Base-by-base conservation (phyloP, 1,140 invertebrate species). In the Melitaea cinxia region DNA sequence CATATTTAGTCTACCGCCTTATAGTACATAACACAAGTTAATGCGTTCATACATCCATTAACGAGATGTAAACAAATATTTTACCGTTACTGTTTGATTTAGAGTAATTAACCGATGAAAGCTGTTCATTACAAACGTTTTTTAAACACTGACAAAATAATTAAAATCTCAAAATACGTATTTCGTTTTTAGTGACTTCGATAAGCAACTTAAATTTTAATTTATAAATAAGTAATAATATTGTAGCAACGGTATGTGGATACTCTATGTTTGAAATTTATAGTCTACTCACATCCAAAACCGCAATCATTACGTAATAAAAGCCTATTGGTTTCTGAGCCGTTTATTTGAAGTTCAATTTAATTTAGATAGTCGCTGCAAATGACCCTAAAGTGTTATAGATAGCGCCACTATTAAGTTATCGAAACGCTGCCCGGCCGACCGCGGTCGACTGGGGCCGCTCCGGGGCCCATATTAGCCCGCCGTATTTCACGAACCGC, bases 401-500 rank as follows among this genome's bases (percentile, higher is more conserved):
- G 80, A 64, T 68, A 78, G 80, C 79, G 83, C 80, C 83, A 78
- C 77, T 60, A 84, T 80, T 80, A 72, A 64, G 72, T 75, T 75
- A 82, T 82, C 67, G 76, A 74, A 74, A 60, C 58, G 67, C 59
- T 72, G 63, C 66, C 66, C 61, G 71, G 52, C 52, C 65, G 53
- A 50, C 33, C 62, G 56, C 58, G 60, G 52, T 49, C 65, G 53
- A 50, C 33, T 59, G 56, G 56, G 60, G 42, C 42, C 42, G 69
- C 80, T 77, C 55, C 53, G 67, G 76, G 83, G 77, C 72, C 75
- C 81, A 77, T 73, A 88, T 90, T 90, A 90, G 73, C 75, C 85
- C 66, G 78, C 80, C 82, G 85, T 88, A 90, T 90, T 85, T 90
- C 81, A 88, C 79, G 73, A 85, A 70, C 75, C 74, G 70, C 76